A percentile compares a stretch with the other conserved stretches of the same genome.
These are phyloP conservation scores for Babylonia areolata DNA, from an alignment of 1,140 invertebrate genomes.

Conservation along the genomic window DNA sequence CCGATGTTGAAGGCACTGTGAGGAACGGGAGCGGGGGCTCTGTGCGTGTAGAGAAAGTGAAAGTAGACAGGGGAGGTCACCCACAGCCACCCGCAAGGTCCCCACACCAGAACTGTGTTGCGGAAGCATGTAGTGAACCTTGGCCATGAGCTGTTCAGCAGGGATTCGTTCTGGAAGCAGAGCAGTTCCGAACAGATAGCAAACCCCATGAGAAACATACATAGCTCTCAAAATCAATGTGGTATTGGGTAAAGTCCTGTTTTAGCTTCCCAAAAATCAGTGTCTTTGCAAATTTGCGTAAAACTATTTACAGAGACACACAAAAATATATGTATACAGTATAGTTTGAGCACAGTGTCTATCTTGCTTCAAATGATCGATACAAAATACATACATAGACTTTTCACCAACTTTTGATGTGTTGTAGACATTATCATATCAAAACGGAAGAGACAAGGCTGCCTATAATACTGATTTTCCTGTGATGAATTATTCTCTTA, in stretches of 20 bases:
- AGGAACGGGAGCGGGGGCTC: neutral
- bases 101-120: constrained; percentile 87
- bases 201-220: neutral
- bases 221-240: neutral
- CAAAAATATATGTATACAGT: neutral
- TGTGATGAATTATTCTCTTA: no score
- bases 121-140: constrained; percentile 64
- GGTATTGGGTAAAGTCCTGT: neutral
- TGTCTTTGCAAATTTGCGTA: neutral
- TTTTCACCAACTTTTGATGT: no score
- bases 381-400: no score
- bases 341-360: neutral
- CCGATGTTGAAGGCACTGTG: constrained; percentile 28
- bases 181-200: neutral
- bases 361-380: no score
- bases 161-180: neutral
- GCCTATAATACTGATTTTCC: no score
- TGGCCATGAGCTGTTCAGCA: constrained; percentile 68
- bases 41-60: constrained; percentile 80
- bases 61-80: constrained; percentile 85
- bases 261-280: neutral
- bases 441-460: no score
- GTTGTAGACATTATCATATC: no score
- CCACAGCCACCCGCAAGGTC: constrained; percentile 91
- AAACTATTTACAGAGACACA: neutral